Percentiles rank a stretch among this genome's conserved stretches.
These are phyloP conservation scores for Drosophila littoralis DNA, from an alignment of 1,140 invertebrate genomes.

Conservation along the genomic window DNA sequence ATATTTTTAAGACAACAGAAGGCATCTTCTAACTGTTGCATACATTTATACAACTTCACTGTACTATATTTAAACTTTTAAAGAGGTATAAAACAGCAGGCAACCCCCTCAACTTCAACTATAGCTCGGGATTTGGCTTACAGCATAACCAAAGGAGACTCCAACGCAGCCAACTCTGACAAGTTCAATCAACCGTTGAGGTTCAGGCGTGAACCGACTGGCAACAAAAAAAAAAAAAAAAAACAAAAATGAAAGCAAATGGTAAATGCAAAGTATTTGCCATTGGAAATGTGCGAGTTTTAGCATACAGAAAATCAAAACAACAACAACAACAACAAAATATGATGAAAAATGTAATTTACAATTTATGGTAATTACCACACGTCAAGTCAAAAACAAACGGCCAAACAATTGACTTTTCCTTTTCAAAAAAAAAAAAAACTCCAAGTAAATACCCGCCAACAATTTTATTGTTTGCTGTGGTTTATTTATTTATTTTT, in stretches of 20 bases:
- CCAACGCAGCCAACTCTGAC: constrained; percentile 54
- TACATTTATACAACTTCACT: too few species aligned
- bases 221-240: constrained; percentile 34
- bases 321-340: constrained; percentile 45
- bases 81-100: constrained; percentile 4
- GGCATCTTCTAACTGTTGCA: too few species aligned
- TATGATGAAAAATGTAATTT: constrained; percentile 72
- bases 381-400: constrained; percentile 55
- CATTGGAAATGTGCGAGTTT: constrained; percentile 77
- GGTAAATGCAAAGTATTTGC: constrained; percentile 70
- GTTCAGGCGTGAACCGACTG: constrained; percentile 72
- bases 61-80: background rate
- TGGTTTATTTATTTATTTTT: constrained; percentile 26
- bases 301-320: constrained; percentile 58
- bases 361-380: constrained; percentile 78
- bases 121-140: constrained; percentile 37
- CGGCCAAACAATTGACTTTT: constrained; percentile 75
- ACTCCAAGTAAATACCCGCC: constrained; percentile 24
- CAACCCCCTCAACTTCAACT: constrained; percentile 29
- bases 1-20: too few species aligned
- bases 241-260: constrained; percentile 69
- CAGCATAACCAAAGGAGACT: constrained; percentile 44
- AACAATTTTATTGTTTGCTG: constrained; percentile 63
- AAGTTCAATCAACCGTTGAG: constrained; percentile 81
- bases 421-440: constrained; percentile 52